Percentiles rank a stretch among this genome's conserved stretches.
phyloP scores from a whole-genome alignment of 2,888 invertebrate genomes.

The Drosophila buzzatii region DNA sequence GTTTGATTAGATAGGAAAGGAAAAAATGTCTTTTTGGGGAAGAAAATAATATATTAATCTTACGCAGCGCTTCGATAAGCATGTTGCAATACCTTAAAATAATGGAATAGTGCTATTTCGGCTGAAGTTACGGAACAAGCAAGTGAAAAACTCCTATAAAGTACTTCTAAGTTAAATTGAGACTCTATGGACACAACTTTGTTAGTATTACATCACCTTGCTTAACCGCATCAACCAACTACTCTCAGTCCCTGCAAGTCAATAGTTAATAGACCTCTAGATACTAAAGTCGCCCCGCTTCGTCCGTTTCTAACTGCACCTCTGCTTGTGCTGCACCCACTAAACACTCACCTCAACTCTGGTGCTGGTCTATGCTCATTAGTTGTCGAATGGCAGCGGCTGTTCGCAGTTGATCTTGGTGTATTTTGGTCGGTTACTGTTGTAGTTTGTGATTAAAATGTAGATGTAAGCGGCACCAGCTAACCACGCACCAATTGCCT shows the following conservation, averaged over 20 bases:
- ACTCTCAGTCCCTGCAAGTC: neutral
- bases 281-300: constrained; percentile 4
- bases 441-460: constrained; percentile 57
- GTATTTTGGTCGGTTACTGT: constrained; percentile 34
- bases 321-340: constrained; percentile 40
- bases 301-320: constrained; percentile 24
- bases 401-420: constrained; percentile 27
- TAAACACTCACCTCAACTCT: constrained; percentile 10
- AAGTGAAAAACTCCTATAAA: neutral
- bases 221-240: constrained; percentile 23
- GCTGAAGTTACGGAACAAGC: neutral
- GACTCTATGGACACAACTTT: neutral
- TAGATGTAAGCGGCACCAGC: constrained; percentile 52
- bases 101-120: neutral
- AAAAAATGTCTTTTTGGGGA: no score
- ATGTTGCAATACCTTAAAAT: no score
- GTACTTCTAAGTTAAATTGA: neutral
- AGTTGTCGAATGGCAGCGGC: neutral
- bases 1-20: no score
- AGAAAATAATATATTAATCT: no score
- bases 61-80: no score
- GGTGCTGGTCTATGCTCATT: constrained; percentile 40
- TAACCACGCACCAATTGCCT: constrained; percentile 34
- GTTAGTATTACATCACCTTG: neutral
- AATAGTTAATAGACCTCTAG: neutral